Percentiles rank a stretch among this genome's conserved stretches.
Conservation (phyloP, 2,113 vertebrate genomes). For the Sinocyclocheilus maitianheensis region DNA sequence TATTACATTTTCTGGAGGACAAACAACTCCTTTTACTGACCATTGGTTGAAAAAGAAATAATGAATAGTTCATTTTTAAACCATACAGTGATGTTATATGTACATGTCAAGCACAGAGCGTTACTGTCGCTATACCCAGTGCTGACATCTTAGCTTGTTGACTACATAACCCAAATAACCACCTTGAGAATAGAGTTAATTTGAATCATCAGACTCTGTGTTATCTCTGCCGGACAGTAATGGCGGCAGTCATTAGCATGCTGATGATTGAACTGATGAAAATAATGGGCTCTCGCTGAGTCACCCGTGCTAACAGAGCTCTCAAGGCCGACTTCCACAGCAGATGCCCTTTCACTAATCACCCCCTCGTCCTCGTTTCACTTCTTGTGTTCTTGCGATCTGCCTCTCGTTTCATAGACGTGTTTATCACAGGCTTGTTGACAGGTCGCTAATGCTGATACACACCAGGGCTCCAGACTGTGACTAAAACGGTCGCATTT, state of each 20-base stretch:
- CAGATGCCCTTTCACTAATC: conserved; percentile 56
- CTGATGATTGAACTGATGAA: conserved; percentile 55
- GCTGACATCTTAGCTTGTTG: conserved; percentile 26
- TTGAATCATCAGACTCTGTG: conserved; percentile 32
- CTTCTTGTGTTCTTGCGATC: conserved; percentile 26
- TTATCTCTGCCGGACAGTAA: conserved; percentile 49
- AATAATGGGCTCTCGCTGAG: conserved; percentile 56
- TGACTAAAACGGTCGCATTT: too few relatives aligned
- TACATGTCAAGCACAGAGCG: background rate
- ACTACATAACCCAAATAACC: conserved; percentile 1
- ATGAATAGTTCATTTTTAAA: background rate
- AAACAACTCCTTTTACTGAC: background rate
- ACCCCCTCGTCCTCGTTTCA: conserved; percentile 44
- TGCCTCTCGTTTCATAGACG: conserved; percentile 16
- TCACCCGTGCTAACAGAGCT: conserved; percentile 45
- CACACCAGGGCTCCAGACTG: background rate
- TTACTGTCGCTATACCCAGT: background rate
- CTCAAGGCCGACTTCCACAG: conserved; percentile 43
- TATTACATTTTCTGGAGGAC: too few relatives aligned
- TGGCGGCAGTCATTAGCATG: conserved; percentile 50
- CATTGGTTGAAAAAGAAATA: background rate
- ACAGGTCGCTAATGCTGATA: conserved; percentile 48
- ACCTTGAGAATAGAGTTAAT: background rate
- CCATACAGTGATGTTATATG: background rate
- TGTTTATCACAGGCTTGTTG: conserved; percentile 48